Evolutionary conservation across 2,797 vertebrate species (phyloP), one percentile per base, ranked within the genome.

Genomic region (Euphonia xanthogaster): DNA sequence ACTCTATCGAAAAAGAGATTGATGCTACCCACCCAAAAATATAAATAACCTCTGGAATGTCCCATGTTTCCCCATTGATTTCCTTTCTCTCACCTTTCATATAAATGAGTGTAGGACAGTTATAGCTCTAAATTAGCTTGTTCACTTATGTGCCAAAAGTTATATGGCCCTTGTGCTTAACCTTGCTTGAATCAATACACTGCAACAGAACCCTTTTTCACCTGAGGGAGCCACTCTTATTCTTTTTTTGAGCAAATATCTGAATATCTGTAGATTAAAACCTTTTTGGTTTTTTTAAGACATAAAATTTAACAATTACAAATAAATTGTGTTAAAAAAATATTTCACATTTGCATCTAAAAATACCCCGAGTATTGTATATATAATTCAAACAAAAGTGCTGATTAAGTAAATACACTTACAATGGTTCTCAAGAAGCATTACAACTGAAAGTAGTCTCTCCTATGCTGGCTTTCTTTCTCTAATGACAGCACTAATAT

Each of bases 61-160:
- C 48, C 37, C 89, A 0, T 60, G 33, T 86, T 81, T 92, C 58
- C 81, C 25, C 28, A 94, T 81, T 88, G 86, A 96, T 96, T 94
- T 94, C 54, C 55, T 73, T 61, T 61, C 61, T 87, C 11, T 80
- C 12, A 82, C 61, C 11, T 58, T 93, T 95, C n/a, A 40, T 85
- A 93, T 85, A 94, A 93, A 93, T 82, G 65, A 89, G 19, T 12
- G 8, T 31, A 87, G 48, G 60, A 12, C 20, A 70, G 62, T 60
- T 87, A 80, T 67, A 87, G 28, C n/a, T 45, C 30, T 67, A 92
- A 93, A 92, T 87, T 76, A 89, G n/a, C 8, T 76, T n/a, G 31
- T 60, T 94, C 84, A 67, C 20, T 63, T 76, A n/a, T 57, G 48
- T 83, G 84, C 48, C 75, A 86, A 75, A 93, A 74, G 5, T 88